phyloP scores from a whole-genome alignment of 2,113 vertebrate genomes.

The Anolis sagrei region DNA sequence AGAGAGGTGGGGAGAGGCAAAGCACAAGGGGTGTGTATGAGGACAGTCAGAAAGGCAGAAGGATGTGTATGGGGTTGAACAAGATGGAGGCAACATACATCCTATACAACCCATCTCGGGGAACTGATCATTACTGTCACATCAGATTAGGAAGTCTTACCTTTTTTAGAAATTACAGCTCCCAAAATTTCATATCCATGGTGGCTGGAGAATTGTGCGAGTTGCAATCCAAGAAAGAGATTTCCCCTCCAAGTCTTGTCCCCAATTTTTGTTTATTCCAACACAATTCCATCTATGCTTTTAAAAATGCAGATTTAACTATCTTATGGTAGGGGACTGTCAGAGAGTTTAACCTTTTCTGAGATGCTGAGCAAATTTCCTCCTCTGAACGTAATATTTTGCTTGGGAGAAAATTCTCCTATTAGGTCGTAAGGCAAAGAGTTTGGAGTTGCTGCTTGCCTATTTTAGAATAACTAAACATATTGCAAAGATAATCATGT shows the following conservation, averaged over 20 bases:
- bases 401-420: not conserved
- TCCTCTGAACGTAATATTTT: not conserved
- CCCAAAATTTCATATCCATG: not conserved
- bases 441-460: not conserved
- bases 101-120: not conserved
- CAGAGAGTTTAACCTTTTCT: not conserved
- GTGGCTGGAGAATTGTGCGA: not conserved
- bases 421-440: not conserved
- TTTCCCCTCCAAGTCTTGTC: not conserved
- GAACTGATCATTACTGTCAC: not conserved
- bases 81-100: not conserved
- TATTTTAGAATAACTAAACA: not conserved
- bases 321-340: not conserved
- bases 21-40: not conserved
- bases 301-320: not conserved
- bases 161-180: not conserved
- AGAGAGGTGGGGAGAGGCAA: conserved; percentile 21
- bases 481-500: not conserved
- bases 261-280: not conserved
- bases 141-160: not conserved
- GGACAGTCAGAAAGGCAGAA: not conserved
- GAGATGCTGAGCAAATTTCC: not conserved
- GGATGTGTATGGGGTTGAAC: not conserved
- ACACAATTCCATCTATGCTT: not conserved
- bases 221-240: not conserved